Percentiles rank a stretch among this genome's conserved stretches.
phyloP scores from a whole-genome alignment of 2,888 invertebrate species.

The Caenorhabditis auriculariae region DNA sequence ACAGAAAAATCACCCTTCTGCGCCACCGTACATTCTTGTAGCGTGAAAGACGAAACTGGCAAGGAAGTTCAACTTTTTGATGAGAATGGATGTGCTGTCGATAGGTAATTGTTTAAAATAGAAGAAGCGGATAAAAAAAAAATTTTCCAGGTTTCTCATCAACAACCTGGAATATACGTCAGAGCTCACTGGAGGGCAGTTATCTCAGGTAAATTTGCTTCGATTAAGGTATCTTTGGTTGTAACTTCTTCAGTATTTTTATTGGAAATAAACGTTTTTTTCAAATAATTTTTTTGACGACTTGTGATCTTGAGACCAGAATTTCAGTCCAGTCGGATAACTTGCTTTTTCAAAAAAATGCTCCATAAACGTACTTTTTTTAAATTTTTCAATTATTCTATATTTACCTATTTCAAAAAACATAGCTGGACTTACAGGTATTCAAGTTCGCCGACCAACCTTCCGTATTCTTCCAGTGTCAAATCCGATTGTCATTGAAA shows the following conservation, averaged over 20 bases:
- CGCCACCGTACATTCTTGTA: conserved; percentile 57
- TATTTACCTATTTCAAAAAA: no score
- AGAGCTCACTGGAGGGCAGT: conserved; percentile 54
- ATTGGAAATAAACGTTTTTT: no score
- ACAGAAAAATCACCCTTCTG: conserved; percentile 49
- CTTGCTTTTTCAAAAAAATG: no score
- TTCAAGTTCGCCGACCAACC: conserved; percentile 61
- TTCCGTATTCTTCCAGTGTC: conserved; percentile 59
- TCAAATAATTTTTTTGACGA: no score
- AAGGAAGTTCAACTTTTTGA: conserved; percentile 55
- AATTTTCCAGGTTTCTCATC: conserved; percentile 35
- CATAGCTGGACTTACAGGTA: no score
- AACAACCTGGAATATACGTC: conserved; percentile 55
- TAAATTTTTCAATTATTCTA: no score
- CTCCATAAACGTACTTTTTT: no score
- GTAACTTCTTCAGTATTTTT: no score
- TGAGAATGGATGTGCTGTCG: conserved; percentile 59
- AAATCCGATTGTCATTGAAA: conserved; percentile 53
- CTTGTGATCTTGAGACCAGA: no score
- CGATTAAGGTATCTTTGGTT: background rate
- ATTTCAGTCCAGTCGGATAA: no score
- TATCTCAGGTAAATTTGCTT: conserved; percentile 37
- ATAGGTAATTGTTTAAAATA: conserved; percentile 28
- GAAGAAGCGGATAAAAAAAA: background rate
- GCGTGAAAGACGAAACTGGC: conserved; percentile 52